A percentile compares a stretch with the other conserved stretches of the same genome.
Conservation (phyloP, 2,797 vertebrate species). For the Benthosema pterotum region DNA sequence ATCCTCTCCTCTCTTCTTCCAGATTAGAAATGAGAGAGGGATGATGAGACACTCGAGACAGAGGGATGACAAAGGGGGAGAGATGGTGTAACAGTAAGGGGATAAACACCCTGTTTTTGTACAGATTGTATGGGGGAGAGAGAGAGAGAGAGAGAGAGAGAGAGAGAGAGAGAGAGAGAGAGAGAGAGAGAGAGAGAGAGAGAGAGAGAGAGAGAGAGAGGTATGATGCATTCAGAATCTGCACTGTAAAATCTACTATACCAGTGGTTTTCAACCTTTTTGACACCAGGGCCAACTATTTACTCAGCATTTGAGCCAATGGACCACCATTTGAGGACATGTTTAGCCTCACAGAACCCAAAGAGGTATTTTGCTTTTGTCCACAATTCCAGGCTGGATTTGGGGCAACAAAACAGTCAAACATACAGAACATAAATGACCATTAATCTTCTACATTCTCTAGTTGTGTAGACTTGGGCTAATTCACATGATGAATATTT, state of each 20-base stretch:
- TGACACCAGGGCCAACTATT: too few relatives aligned
- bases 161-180: not conserved
- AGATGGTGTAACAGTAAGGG: not conserved
- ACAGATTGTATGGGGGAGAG: not conserved
- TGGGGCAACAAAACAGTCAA: too few relatives aligned
- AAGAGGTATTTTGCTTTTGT: too few relatives aligned
- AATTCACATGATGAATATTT: too few relatives aligned
- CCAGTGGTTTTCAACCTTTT: too few relatives aligned
- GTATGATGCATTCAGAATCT: slow-evolving; percentile 1
- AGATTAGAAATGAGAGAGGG: slow-evolving; percentile 63
- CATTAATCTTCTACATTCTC: too few relatives aligned
- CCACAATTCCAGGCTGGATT: too few relatives aligned
- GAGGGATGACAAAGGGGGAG: not conserved
- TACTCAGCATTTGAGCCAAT: too few relatives aligned
- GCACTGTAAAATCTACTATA: not conserved
- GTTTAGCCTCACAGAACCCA: too few relatives aligned
- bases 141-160: slow-evolving; percentile 32
- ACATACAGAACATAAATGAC: too few relatives aligned
- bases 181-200: slow-evolving; percentile 21
- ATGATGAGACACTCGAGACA: slow-evolving; percentile 18
- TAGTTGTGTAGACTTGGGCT: too few relatives aligned
- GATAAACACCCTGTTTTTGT: not conserved
- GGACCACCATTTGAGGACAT: too few relatives aligned
- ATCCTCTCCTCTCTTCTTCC: slow-evolving; percentile 42
- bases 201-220: slow-evolving; percentile 8